These are phyloP conservation scores for Catocala fraxini DNA, from an alignment of 2,888 invertebrate genomes.

Conservation along the genomic window DNA sequence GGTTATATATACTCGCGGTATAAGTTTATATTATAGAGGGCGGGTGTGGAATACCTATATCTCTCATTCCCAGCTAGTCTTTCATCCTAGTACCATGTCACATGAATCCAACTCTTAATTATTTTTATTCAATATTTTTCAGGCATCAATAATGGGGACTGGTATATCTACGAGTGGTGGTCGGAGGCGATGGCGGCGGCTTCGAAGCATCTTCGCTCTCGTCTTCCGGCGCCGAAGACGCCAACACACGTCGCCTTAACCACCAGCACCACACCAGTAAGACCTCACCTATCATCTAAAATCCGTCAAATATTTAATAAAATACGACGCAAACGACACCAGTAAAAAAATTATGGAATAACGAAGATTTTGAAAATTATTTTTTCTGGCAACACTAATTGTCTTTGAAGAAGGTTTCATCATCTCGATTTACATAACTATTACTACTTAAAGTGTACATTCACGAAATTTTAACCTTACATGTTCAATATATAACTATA, in stretches of 20 bases:
- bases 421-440: slow-evolving; percentile 14
- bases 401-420: slow-evolving; percentile 25
- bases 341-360: slow-evolving; percentile 16
- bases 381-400: slow-evolving; percentile 32
- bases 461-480: slow-evolving; percentile 2
- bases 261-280: slow-evolving; percentile 24
- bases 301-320: slow-evolving; percentile 8
- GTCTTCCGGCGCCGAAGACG: slow-evolving; percentile 91
- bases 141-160: slow-evolving; percentile 85
- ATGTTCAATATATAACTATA: slow-evolving; percentile 5
- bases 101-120: too few species aligned
- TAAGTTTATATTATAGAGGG: too few species aligned
- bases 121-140: slow-evolving; percentile 23
- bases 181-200: slow-evolving; percentile 93
- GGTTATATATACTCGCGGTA: too few species aligned
- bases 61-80: too few species aligned
- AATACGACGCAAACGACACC: slow-evolving; percentile 15
- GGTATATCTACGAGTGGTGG: slow-evolving; percentile 84
- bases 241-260: slow-evolving; percentile 68
- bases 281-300: slow-evolving; percentile 10
- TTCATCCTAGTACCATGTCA: too few species aligned
- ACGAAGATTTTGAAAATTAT: slow-evolving; percentile 32
- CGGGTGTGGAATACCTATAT: too few species aligned
- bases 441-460: slow-evolving; percentile 32
- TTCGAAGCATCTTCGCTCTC: slow-evolving; percentile 94